Base-by-base conservation (phyloP, 1,140 invertebrate genomes). In the Andrena cerasifolii region DNA sequence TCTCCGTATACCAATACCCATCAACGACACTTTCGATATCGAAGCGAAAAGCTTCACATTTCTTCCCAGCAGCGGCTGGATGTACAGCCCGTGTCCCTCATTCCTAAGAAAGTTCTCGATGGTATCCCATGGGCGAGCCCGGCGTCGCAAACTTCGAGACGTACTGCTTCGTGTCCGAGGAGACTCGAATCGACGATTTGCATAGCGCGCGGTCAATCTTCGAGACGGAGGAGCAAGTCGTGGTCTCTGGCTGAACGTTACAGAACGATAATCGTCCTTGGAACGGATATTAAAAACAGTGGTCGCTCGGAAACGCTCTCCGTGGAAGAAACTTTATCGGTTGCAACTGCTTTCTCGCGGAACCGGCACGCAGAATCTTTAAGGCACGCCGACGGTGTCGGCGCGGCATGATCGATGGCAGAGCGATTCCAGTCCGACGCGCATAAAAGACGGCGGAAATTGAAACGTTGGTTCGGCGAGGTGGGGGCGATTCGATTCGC, bases 271-370 rank as follows among this genome's bases (percentile, higher is more conserved):
- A 3, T 24, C 33, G 33, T 18, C 18, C 3, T 7, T 14, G 61
- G 51, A 77, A 54, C 67, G 75, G 66, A 77, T 77, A 77, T 77
- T 77, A 77, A 53, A 71, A 77, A 71, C 28, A 75, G 12, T 18
- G 4, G 56, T 2, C 18, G 21, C 7, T 12, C 24, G 56, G 54
- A 33, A n/a, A n/a, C n/a, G n/a, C 7, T 24, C 24, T 40, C 58
- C n/a, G 2, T 33, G 33, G 56, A n/a, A 31, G 31, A 36, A 59
- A 28, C 8, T 31, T 21, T n/a, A 40, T 61, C 21, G 58, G 58
- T 21, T n/a, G 31, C 18, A 8, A 40, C 36, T 40, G 7, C 16
- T 21, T 40, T 21, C 6, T 36, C 47, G 28, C n/a, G 36, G 12
- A 47, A 18, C 21, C 21, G 18, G 24, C 45, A 18, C 21, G 21